Base-by-base conservation (phyloP, 2,888 invertebrate genomes). In the Dynastes hyllus region DNA sequence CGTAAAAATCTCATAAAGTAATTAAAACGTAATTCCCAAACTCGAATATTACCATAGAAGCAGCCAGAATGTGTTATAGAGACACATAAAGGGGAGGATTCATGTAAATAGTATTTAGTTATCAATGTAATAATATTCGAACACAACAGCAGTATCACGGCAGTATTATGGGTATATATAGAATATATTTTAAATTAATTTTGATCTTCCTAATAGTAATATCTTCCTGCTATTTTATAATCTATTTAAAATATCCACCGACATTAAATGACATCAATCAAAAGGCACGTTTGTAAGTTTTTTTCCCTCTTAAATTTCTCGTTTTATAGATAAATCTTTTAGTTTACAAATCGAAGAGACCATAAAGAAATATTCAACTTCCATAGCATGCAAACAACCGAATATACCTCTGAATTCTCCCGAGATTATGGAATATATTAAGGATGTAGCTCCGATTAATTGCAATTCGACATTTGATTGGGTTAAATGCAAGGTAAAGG, bases 381-480 rank as follows among this genome's bases (percentile, higher is more conserved):
- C 87, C 77, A 87, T 88, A 67, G 91, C 92, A 37, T 95, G 95
- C 83, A 92, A 91, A 82, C 91, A 93, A 83, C 95, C 95, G 0
- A 87, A 91, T 71, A 88, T 95, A 79, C 92, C 93, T 6, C 88
- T 94, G 50, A 91, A 92, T 84, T 92, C 94, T 81, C 92, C 93
- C 6, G 95, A 95, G 84, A 93, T 97, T 51, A 93, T 93, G 89
- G 92, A 92, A 86, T 95, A 94, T 84, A 92, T 95, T 79, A 90
- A 91, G 81, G 87, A 91, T 11, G 90, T 92, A 13, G 91, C 92
- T 0, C 91, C 92, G 0, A 89, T 97, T 2, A 88, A 91, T 13
- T 97, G 97, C 86, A 90, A 91, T 11, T 91, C 88, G 80, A 91
- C 89, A 53, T 83, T 86, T 45, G 94, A 96, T 86, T 97, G 97